These are phyloP conservation scores for Phoeniculus purpureus DNA, from an alignment of 2,797 vertebrate genomes.

Conservation along the genomic window DNA sequence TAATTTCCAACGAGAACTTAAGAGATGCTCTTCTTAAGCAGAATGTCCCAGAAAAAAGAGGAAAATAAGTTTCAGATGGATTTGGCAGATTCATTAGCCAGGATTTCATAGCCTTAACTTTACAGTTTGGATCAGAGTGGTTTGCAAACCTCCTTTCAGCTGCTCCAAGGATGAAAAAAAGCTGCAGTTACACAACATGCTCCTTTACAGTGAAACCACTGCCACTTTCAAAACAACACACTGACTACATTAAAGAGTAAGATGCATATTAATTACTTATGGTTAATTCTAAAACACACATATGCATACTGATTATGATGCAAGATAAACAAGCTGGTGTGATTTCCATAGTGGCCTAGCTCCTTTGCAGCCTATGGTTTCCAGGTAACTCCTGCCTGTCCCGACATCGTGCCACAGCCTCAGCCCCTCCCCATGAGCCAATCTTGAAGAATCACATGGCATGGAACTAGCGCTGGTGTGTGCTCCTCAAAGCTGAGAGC, in stretches of 20 bases:
- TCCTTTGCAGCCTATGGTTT: fast-evolving
- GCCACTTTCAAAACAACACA: background rate
- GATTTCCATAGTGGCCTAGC: background rate
- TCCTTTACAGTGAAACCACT: background rate
- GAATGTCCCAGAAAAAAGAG: background rate
- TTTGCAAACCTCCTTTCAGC: background rate
- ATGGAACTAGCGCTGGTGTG: background rate
- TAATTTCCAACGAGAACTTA: background rate
- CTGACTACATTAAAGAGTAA: background rate
- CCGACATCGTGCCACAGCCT: fast-evolving
- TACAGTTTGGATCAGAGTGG: background rate
- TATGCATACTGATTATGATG: background rate
- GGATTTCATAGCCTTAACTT: conserved; percentile 4
- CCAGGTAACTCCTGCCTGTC: background rate
- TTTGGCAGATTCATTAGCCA: conserved; percentile 32
- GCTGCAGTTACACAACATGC: fast-evolving
- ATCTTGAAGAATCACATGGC: background rate
- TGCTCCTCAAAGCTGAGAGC: background rate
- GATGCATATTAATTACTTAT: background rate
- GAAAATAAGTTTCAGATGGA: background rate
- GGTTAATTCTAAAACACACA: background rate
- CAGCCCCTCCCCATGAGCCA: background rate
- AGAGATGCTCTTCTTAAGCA: conserved; percentile 4
- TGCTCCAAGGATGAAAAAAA: background rate
- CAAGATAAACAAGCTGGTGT: background rate